Evolutionary conservation across 2,113 vertebrate species (phyloP).

Genomic region (Pedetes capensis): DNA sequence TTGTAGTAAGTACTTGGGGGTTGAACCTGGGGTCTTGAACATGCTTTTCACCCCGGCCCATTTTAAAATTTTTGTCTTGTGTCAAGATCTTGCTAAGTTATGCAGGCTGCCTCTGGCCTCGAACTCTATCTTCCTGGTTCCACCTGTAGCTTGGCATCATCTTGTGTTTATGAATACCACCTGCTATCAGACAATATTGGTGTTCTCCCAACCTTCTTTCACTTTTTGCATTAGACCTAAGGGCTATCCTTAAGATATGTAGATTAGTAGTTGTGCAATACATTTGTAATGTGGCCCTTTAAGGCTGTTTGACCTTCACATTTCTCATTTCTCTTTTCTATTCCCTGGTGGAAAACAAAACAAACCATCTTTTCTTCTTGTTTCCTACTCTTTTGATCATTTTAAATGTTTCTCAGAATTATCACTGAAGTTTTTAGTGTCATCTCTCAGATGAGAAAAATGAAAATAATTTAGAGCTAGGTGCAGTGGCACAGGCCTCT

Average conservation of each 20-base stretch:
- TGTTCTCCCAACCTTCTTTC: neutral
- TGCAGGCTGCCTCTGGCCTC: too few species aligned
- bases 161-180: neutral
- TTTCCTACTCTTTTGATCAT: conserved; percentile 16
- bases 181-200: neutral
- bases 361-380: neutral
- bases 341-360: neutral
- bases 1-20: too few species aligned
- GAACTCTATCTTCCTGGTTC: too few species aligned
- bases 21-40: too few species aligned
- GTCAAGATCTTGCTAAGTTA: too few species aligned
- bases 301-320: neutral
- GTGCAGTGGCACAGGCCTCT: too few species aligned
- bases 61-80: too few species aligned
- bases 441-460: conserved; percentile 37
- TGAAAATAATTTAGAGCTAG: too few species aligned
- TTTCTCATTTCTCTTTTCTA: neutral
- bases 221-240: neutral
- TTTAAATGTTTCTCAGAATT: conserved; percentile 2
- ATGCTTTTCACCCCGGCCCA: too few species aligned
- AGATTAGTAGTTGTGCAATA: neutral
- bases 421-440: neutral
- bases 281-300: neutral
- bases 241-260: neutral
- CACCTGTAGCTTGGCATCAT: too few species aligned